Evolutionary conservation across 2,113 vertebrate species (phyloP), one percentile per base, ranked within the genome.

Genomic region (Zosterops japonicus): DNA sequence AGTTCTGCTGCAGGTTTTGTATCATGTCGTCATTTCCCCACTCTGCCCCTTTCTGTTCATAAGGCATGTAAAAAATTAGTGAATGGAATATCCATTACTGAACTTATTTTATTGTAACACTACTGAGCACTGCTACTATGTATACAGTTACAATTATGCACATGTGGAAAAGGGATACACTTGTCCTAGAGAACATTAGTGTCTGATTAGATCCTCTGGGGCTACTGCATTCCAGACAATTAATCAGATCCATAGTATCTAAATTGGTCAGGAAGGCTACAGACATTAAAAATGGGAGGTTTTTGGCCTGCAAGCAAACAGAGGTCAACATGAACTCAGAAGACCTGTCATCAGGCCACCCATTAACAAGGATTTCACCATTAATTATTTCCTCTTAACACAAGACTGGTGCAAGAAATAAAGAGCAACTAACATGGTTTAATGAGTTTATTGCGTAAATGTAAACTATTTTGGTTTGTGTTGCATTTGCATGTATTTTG

Each of bases 351-450:
- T 44, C 63, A 93, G 85, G 87, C 92, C 94, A 96, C 85, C 87
- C 93, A 81, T 96, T 96, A 96, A 81, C 93, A 93, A 86, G n/a
- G 52, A 88, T 86, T 96, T 96, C 93, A 93, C 87, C 79, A 94
- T 93, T 96, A 97, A 97, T 96, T 96, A 96, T 95, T 94, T 95
- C 85, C 71, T 92, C 80, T 96, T 83, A 93, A 83, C 94, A 74
- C 71, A 86, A 89, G 83, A 90, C 68, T 70, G 64, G 31, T 67
- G 60, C 35, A 88, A 90, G 83, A 80, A 94, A 75, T 86, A 92
- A 94, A 89, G 60, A 90, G 56, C 60, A 44, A 11, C 79, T 89
- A 88, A 96, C 68, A 81, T 23, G 60, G 52, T 90, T 88, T 89
- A 95, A 95, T 96, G 94, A 94, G 91, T 94, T 92, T 75, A 89